These are phyloP conservation scores for Drosophila chauvacae DNA, from an alignment of 1,140 invertebrate genomes.

Conservation along the genomic window DNA sequence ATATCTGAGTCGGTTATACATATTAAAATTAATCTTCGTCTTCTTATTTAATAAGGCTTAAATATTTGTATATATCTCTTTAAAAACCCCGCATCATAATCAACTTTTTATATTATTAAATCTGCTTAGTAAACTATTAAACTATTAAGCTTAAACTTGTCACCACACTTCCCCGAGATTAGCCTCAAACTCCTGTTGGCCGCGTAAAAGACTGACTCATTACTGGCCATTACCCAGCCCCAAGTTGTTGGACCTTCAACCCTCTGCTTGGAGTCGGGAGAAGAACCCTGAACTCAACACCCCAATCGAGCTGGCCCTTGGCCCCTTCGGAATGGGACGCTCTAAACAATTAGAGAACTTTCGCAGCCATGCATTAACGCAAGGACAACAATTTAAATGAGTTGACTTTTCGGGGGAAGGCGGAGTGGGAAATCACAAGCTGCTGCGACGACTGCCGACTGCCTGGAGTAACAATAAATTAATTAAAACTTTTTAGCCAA, in stretches of 20 bases:
- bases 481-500: slow-evolving; percentile 83
- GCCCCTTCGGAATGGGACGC: slow-evolving; percentile 12
- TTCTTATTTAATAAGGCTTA: background rate
- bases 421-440: slow-evolving; percentile 29
- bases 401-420: slow-evolving; percentile 40
- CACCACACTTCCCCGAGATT: background rate
- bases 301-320: slow-evolving; percentile 47
- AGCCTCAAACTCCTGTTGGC: background rate
- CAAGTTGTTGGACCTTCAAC: background rate
- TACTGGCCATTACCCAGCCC: slow-evolving; percentile 54
- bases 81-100: background rate
- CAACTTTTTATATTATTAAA: background rate
- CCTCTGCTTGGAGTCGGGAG: background rate
- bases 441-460: slow-evolving; percentile 45
- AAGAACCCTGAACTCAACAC: slow-evolving; percentile 27
- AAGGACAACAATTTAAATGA: slow-evolving; percentile 80
- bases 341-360: slow-evolving; percentile 78
- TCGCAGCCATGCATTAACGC: slow-evolving; percentile 76
- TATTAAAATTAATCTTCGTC: background rate
- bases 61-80: background rate
- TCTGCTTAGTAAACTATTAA: background rate
- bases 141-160: background rate
- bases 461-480: slow-evolving; percentile 81
- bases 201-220: slow-evolving; percentile 53
- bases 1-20: too few relatives aligned